Percentiles rank a stretch among this genome's conserved stretches.
Evolutionary conservation across 2,797 vertebrate genomes (phyloP).

Genomic region (Limosa lapponica): DNA sequence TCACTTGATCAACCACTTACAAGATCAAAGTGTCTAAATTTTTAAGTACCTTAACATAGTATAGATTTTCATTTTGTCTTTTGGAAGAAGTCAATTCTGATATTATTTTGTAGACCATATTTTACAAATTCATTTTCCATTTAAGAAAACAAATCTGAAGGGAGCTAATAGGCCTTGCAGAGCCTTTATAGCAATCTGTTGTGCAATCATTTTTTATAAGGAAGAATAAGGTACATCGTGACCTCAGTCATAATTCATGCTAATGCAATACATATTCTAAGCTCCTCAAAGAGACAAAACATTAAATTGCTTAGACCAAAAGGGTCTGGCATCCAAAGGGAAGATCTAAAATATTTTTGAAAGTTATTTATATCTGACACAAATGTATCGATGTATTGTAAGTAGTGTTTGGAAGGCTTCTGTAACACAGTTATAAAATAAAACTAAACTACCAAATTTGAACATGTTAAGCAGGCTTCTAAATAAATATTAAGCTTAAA

Average conservation of each 20-base stretch:
- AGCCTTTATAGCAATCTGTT: conserved; percentile 5
- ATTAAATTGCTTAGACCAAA: conserved; percentile 9
- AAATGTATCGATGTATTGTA: conserved; percentile 37
- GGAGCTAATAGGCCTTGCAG: not conserved
- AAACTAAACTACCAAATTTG: conserved; percentile 49
- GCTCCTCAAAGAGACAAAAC: conserved; percentile 10
- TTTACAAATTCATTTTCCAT: conserved; percentile 53
- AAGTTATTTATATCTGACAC: conserved; percentile 16
- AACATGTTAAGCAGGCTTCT: conserved; percentile 26
- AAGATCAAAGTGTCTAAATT: not conserved
- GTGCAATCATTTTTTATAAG: conserved; percentile 35
- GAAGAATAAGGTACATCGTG: conserved; percentile 13
- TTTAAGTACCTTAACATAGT: not conserved
- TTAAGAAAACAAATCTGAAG: conserved; percentile 36
- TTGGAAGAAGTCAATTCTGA: not conserved
- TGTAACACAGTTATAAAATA: conserved; percentile 25
- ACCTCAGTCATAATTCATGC: conserved; percentile 50
- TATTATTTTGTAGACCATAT: conserved; percentile 29
- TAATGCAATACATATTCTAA: conserved; percentile 49
- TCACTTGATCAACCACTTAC: not conserved
- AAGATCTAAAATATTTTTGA: conserved; percentile 49
- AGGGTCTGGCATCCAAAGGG: conserved; percentile 4
- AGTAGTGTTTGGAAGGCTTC: not conserved
- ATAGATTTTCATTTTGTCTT: conserved; percentile 15
- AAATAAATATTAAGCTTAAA: conserved; percentile 7